Evolutionary conservation across 2,888 invertebrate genomes (phyloP), one percentile per base, ranked within the genome.

Genomic region (Drosophila kuntzei): DNA sequence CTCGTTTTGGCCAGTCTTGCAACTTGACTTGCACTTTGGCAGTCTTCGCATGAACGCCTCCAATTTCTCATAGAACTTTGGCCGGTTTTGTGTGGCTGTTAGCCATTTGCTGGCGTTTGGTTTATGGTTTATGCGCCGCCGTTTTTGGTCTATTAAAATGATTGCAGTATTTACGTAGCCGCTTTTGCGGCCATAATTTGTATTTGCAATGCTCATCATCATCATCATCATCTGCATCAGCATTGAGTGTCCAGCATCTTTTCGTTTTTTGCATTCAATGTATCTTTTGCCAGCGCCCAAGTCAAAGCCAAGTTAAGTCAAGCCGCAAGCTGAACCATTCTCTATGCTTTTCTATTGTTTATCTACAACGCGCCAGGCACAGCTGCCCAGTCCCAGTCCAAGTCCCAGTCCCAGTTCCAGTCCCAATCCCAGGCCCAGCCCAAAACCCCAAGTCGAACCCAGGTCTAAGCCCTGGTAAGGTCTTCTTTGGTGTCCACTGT

Each of bases 111-210:
- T 81, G 83, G 89, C 85, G 89, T 85, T 85, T 83, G 83, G 83
- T 83, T 85, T 89, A 85, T 85, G 85, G 89, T 77, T 88, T 89
- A 82, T 89, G 89, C 80, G 76, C 77, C 89, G 89, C 85, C 87
- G 89, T 80, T 87, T 89, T 82, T 85, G 79, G 90, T 82, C 90
- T 88, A 88, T 88, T 88, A 88, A 84, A 80, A 83, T 89, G 90
- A 89, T 88, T 88, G 90, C 87, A 87, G 87, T 87, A 89, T 89
- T 85, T 89, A 87, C 89, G 87, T 87, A 79, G 80, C 84, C 84
- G 87, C 87, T 84, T 79, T 89, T 76, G 14, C 76, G 78, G 46
- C 86, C 86, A 86, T 86, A 86, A 86, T 89, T 86, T 89, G 85
- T 86, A 81, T 89, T 87, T 84, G 84, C 87, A 64, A 73, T 81